Base-by-base conservation (phyloP, 2,888 invertebrate species). In the Heliothis peltigera region DNA sequence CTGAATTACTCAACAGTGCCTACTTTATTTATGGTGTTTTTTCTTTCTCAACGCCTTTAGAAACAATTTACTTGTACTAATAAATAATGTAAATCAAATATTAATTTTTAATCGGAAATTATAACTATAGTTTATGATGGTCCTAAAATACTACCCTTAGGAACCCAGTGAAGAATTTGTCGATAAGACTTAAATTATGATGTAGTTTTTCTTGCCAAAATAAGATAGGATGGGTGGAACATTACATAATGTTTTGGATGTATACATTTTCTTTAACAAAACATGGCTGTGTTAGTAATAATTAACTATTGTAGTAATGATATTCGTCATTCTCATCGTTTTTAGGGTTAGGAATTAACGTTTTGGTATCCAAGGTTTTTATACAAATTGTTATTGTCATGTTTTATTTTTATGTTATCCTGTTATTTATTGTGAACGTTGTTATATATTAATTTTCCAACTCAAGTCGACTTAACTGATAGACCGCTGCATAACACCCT, bases 211-310 rank as follows among this genome's bases (percentile, higher is more conserved):
- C 49, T 61, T 64, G 59, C 68, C 56, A 63, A 63, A 71, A 12
- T 39, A 19, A 32, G 48, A 32, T 49, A 47, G 68, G 71, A 52
- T 55, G 48, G 22, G 32, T 48, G 21, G 22, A 39, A 47, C 64
- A n/a, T 56, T 25, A 71, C 73, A 53, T 65, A 71, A 81, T 80
- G 56, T 54, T 78, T 54, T 74, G 60, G 28, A 78, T 44, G 49
- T 74, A 56, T 42, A 56, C 63, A 69, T 60, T 75, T 75, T 69
- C 35, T 64, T 78, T 47, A 46, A 57, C 66, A 80, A 86, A 86
- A 85, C 81, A 87, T 88, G 91, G 91, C 91, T 91, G 91, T 91
- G 91, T 84, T 89, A 88, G 87, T 57, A 19, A 61, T 83, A 82
- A 76, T 49, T 67, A 59, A 60, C 63, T 67, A 71, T 65, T 74